These are phyloP conservation scores for Penaeus monodon DNA, from an alignment of 2,888 invertebrate genomes.

Conservation along the genomic window DNA sequence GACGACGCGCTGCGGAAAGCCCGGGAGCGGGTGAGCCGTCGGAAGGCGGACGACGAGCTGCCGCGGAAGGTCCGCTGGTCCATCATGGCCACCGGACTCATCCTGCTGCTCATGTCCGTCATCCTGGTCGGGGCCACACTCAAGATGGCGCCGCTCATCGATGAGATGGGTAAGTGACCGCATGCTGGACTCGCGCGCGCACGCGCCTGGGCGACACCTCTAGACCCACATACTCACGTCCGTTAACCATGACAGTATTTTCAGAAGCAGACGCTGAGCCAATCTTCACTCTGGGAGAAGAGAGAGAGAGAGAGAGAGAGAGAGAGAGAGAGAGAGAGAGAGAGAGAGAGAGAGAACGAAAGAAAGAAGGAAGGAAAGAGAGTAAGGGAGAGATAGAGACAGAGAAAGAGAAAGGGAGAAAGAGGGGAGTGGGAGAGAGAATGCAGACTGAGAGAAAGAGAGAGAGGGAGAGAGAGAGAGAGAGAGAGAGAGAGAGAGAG, in stretches of 20 bases:
- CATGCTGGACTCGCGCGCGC: background rate
- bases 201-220: background rate
- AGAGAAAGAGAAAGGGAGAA: no score
- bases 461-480: no score
- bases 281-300: no score
- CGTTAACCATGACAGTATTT: background rate
- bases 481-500: no score
- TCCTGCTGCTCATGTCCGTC: conserved; percentile 88
- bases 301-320: no score
- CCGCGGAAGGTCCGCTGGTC: conserved; percentile 89
- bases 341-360: no score
- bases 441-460: no score
- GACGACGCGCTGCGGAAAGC: conserved; percentile 80
- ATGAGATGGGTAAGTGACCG: conserved; percentile 88
- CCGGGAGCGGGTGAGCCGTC: conserved; percentile 78
- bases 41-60: conserved; percentile 81
- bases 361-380: no score
- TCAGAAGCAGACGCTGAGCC: background rate
- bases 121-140: conserved; percentile 91
- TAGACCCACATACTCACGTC: background rate
- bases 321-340: no score
- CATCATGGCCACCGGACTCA: conserved; percentile 89
- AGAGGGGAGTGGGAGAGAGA: no score
- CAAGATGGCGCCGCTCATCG: conserved; percentile 93
- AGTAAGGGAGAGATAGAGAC: no score